Evolutionary conservation across 2,113 vertebrate genomes (phyloP).

Genomic region (Cairina moschata): DNA sequence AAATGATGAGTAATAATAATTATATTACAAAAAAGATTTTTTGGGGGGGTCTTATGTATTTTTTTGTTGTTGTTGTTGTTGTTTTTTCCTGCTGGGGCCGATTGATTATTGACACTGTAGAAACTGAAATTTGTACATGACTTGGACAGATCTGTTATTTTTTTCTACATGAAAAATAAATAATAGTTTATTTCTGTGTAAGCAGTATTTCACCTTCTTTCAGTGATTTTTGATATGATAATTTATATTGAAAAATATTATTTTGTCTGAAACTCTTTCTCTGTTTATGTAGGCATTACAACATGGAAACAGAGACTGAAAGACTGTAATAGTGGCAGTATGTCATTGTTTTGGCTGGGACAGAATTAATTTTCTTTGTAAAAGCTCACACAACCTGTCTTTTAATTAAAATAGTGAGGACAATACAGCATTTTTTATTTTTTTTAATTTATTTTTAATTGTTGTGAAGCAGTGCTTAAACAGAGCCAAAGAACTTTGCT

Average conservation of each 20-base stretch:
- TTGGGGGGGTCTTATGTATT: neutral
- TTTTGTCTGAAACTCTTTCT: neutral
- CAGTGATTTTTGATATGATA: neutral
- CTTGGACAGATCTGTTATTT: neutral
- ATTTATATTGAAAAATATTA: neutral
- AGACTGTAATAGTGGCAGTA: neutral
- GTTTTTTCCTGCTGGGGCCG: neutral
- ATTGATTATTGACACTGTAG: neutral
- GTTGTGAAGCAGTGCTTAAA: too few relatives aligned
- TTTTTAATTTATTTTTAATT: too few relatives aligned
- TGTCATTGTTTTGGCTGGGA: too few relatives aligned
- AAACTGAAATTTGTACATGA: neutral
- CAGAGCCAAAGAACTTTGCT: too few relatives aligned
- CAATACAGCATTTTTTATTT: too few relatives aligned
- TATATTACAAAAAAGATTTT: neutral
- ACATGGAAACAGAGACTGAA: neutral
- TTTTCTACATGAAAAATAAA: neutral
- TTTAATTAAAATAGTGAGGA: too few relatives aligned
- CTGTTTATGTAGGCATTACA: neutral
- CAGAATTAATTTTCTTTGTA: too few relatives aligned
- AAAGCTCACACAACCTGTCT: too few relatives aligned
- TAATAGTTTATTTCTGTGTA: neutral
- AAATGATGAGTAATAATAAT: neutral
- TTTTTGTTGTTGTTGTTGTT: too few relatives aligned
- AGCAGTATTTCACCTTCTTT: neutral